Evolutionary conservation across 2,113 vertebrate genomes (phyloP).

Genomic region (Peromyscus maniculatus): DNA sequence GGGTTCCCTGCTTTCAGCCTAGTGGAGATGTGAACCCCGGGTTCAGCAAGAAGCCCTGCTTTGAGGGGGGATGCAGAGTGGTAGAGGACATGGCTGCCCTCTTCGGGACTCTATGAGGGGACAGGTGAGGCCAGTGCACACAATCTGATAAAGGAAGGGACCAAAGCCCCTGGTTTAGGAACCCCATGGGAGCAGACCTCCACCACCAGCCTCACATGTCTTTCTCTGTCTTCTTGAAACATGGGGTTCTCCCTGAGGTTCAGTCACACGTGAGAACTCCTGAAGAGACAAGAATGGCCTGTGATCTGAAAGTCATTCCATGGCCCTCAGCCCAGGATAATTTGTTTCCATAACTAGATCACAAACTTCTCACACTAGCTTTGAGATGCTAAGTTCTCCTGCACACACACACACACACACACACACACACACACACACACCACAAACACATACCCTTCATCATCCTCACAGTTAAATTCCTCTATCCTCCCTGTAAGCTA

Average conservation of each 20-base stretch:
- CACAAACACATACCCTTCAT: no score
- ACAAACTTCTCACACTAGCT: background rate
- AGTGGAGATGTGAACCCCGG: background rate
- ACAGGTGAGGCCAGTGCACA: background rate
- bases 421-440: background rate
- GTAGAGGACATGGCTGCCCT: background rate
- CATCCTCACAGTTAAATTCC: background rate
- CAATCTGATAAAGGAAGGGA: background rate
- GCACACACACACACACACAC: background rate
- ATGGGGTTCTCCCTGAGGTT: background rate
- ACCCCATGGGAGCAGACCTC: background rate
- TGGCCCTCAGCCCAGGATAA: background rate
- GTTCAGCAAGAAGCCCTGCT: background rate
- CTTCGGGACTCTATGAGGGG: background rate
- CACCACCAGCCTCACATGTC: rapidly evolving
- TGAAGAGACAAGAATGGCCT: background rate
- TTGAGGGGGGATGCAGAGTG: background rate
- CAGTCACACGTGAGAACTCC: background rate
- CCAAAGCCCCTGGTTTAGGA: background rate
- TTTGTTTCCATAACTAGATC: background rate
- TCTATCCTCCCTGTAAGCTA: background rate
- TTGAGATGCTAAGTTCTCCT: background rate
- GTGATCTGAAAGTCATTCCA: background rate
- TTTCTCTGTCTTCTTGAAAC: background rate
- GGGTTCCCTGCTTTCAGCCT: background rate